Conservation (phyloP, 2,113 vertebrate species). For the Plestiodon gilberti region DNA sequence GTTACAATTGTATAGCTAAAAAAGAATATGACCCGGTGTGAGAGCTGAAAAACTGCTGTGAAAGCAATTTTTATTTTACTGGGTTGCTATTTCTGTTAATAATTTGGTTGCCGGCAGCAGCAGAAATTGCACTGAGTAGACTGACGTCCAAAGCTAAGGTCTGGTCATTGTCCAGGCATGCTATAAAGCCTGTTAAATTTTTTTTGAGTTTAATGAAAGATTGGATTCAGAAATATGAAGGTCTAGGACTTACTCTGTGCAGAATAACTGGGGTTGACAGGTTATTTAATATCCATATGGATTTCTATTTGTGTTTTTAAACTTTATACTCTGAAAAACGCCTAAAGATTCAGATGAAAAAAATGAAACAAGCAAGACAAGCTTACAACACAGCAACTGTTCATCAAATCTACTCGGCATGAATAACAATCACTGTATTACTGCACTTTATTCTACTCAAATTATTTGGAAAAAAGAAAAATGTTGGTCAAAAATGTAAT, state of each 20-base stretch:
- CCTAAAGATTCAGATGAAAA: conserved; percentile 26
- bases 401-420: conserved; percentile 33
- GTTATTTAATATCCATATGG: conserved; percentile 24
- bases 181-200: conserved; percentile 50
- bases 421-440: background rate
- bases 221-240: conserved; percentile 20
- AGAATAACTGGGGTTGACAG: conserved; percentile 33
- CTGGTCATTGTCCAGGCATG: conserved; percentile 55
- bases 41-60: background rate
- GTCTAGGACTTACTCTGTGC: conserved; percentile 25
- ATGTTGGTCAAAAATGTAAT: background rate
- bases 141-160: conserved; percentile 37
- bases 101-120: conserved; percentile 52
- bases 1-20: conserved; percentile 5
- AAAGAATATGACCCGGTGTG: conserved; percentile 27
- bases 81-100: conserved; percentile 45
- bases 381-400: conserved; percentile 24
- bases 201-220: conserved; percentile 35
- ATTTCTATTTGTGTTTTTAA: conserved; percentile 1
- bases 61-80: conserved; percentile 52
- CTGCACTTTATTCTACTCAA: background rate
- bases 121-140: conserved; percentile 15
- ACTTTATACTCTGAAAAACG: conserved; percentile 26
- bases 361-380: background rate
- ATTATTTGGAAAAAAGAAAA: background rate